Base-by-base conservation (phyloP, 1,140 invertebrate genomes). In the Anoplophora glabripennis region DNA sequence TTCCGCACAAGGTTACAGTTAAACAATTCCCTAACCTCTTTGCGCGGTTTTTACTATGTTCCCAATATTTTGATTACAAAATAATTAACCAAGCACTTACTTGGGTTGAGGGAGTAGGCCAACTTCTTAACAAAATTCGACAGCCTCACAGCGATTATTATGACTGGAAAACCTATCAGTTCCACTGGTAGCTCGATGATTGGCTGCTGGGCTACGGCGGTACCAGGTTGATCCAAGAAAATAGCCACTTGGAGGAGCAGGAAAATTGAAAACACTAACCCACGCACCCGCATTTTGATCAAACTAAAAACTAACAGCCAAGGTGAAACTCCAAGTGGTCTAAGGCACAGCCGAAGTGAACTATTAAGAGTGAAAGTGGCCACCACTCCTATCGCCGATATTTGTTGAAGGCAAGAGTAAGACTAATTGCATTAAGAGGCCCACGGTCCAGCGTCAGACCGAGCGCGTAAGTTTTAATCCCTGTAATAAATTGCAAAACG, bases 71-170 rank as follows among this genome's bases (percentile, higher is more conserved):
- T 3, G 5, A 2, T 28, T 28, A 28, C 5, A 2, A 3, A 28
- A 3, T 28, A 34, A 28, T 17, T 15, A 34, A 10, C 33, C 4
- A n/a, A 34, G 14, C 65, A 84, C 86, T 87, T 84, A 92, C 90
- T 83, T 76, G 90, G 90, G 79, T 81, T 90, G 36, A 92, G 76
- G 10, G 89, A 87, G 71, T 92, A 92, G 10, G 87, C 84, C 40
- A 92, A 75, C 74, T 92, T 91, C 76, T 90, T 91, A 47, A 90
- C 82, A 67, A 92, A 92, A 75, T 90, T 90, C 1, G 87, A 84
- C 40, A 92, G 75, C 69, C 88, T 79, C n/a, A 92, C 89, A 2
- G 89, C 87, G 18, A 89, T 71, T 47, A 91, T 88, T 64, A 92
- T 91, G 36, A 92, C 83, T 0, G 90, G 90, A 69, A 92, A 92